Base-by-base conservation (phyloP, 2,888 invertebrate species). In the Ennomos fuscantarius region DNA sequence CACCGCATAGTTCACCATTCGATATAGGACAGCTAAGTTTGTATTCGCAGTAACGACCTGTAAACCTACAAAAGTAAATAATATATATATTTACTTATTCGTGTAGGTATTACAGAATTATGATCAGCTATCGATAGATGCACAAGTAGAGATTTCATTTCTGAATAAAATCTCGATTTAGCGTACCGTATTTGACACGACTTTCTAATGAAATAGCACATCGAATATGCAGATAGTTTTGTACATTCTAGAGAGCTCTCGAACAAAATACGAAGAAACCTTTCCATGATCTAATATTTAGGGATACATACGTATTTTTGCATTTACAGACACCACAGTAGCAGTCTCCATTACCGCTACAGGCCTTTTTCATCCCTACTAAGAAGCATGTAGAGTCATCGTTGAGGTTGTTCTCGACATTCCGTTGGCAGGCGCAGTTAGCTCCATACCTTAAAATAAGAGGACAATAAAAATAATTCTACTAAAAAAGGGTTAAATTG, bases 281-380 rank as follows among this genome's bases (percentile, higher is more conserved):
- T 11, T 37, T 37, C n/a, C n/a, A n/a, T n/a, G n/a, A n/a, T n/a
- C n/a, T n/a, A n/a, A 37, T n/a, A 37, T n/a, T 44, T 11, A 10
- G 9, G 8, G 8, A 33, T 9, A 48, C 46, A 63, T 73, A 87
- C 72, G 90, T 87, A 0, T 79, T 70, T 41, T 85, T 74, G 76
- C 95, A 95, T 0, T 76, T 70, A 70, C 95, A 95, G 8, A 87
- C 81, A 0, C 95, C 95, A 74, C 94, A 95, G 48, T 86, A 78
- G 63, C 93, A 93, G 0, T 85, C 84, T 0, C 95, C 95, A 36
- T 86, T 86, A 0, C 73, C 79, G 24, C 76, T 86, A 70, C 93
- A 93, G 31, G 74, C 24, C 10, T 66, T 49, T 0, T 34, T 36
- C n/a, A 62, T 60, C 10, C 61, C 63, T 9, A 62, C 12, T 13